These are phyloP conservation scores for Neodon shergylaensis DNA, from an alignment of 2,113 vertebrate genomes.

Conservation along the genomic window DNA sequence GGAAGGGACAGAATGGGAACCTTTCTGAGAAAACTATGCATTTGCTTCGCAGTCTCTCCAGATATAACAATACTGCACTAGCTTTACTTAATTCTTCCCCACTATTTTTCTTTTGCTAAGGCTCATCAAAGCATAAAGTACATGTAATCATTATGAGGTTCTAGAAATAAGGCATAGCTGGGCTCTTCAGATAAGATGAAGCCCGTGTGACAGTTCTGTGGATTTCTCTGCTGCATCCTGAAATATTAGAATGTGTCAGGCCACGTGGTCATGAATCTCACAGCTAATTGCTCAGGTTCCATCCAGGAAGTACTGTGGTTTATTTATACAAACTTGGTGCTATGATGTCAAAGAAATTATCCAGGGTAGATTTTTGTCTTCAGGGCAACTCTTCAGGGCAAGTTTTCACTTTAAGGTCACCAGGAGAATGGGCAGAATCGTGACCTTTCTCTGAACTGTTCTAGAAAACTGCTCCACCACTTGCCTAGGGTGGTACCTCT, in stretches of 20 bases:
- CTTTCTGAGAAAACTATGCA: conserved; percentile 67
- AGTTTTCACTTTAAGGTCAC: neutral
- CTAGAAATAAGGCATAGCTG: conserved; percentile 72
- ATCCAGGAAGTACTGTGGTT: conserved; percentile 47
- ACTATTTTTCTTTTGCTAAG: neutral
- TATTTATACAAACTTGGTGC: conserved; percentile 56
- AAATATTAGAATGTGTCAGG: neutral
- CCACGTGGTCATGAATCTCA: conserved; percentile 41
- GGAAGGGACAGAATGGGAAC: conserved; percentile 59
- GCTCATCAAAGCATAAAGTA: conserved; percentile 53
- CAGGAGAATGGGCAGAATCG: neutral
- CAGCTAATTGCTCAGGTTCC: conserved; percentile 62
- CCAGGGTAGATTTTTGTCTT: neutral
- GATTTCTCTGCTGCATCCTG: neutral
- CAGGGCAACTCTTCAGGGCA: neutral
- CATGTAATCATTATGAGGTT: conserved; percentile 68
- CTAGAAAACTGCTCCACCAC: neutral
- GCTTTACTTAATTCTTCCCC: neutral
- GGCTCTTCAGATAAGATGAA: conserved; percentile 63
- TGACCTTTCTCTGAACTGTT: neutral
- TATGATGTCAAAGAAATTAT: conserved; percentile 20
- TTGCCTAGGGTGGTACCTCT: neutral
- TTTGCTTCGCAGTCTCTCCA: conserved; percentile 68
- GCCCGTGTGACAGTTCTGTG: conserved; percentile 58
- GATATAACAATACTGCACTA: neutral